Evolutionary conservation across 2,797 vertebrate species (phyloP).

Genomic region (Jordanella pulchra): DNA sequence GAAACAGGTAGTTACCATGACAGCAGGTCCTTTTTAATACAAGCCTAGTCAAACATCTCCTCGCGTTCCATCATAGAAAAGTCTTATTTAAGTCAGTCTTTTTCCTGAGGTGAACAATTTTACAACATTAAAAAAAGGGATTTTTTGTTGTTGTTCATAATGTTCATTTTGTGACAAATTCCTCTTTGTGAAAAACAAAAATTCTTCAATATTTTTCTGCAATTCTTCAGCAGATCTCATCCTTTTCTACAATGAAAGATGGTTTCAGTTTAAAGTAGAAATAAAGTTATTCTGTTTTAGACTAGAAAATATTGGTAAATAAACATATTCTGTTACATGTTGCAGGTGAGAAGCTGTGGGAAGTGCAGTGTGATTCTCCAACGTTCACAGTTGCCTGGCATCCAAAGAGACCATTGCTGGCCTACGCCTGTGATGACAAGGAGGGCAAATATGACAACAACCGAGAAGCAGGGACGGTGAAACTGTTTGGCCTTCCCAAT

Average conservation of each 20-base stretch:
- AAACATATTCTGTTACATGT: background rate
- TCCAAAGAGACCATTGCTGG: slow-evolving; percentile 92
- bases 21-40: background rate
- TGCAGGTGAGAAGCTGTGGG: slow-evolving; percentile 96
- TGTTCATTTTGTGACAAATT: no score
- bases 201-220: no score
- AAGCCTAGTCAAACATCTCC: background rate
- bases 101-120: background rate
- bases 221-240: background rate
- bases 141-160: background rate
- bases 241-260: background rate
- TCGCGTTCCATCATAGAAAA: background rate
- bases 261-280: background rate
- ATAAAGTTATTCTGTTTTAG: background rate
- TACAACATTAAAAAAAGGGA: background rate
- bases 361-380: slow-evolving; percentile 96
- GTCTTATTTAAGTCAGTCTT: background rate
- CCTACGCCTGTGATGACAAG: slow-evolving; percentile 97
- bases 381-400: slow-evolving; percentile 99
- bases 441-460: slow-evolving; percentile 98
- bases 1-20: slow-evolving; percentile 86
- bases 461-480: slow-evolving; percentile 94
- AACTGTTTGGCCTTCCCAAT: slow-evolving; percentile 95
- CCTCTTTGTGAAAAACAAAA: no score
- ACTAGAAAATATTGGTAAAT: background rate